Conservation (phyloP, 30 jellyfish, hydroid and myxozoan genomes). For the Aurelia sp. region DNA sequence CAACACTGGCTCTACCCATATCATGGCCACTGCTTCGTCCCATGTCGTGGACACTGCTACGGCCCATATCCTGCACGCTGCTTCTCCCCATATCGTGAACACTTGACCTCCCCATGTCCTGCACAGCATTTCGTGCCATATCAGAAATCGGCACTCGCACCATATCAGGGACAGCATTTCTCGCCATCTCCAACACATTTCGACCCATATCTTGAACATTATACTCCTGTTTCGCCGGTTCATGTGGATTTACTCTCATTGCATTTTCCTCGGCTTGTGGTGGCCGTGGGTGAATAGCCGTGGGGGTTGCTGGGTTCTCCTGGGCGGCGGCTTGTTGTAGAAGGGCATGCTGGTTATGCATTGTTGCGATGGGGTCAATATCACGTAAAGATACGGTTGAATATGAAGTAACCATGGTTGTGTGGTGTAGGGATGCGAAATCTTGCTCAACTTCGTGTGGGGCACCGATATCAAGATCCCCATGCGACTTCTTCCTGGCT, state of each 20-base stretch:
- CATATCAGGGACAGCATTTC: conserved; percentile 41
- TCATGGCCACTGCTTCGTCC: conserved; percentile 50
- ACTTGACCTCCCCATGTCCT: conserved; percentile 43
- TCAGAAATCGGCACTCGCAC: conserved; percentile 38
- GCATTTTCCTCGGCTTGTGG: conserved; percentile 48
- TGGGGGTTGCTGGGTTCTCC: conserved; percentile 73
- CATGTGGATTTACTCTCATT: conserved; percentile 51
- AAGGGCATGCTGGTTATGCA: conserved; percentile 55
- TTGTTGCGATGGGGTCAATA: conserved; percentile 62
- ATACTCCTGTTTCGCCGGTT: conserved; percentile 47
- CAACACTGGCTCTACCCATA: conserved; percentile 56
- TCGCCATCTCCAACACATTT: conserved; percentile 46
- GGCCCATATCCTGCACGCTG: conserved; percentile 4
- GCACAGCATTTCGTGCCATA: conserved; percentile 28
- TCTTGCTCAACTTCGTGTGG: conserved; percentile 54
- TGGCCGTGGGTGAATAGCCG: conserved; percentile 77
- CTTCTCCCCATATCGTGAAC: conserved; percentile 17
- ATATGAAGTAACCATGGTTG: conserved; percentile 69
- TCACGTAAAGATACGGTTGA: conserved; percentile 72
- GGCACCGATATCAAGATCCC: conserved; percentile 38
- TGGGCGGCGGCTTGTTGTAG: conserved; percentile 64
- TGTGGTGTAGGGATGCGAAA: conserved; percentile 66
- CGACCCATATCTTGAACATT: conserved; percentile 45
- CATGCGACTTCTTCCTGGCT: conserved; percentile 73
- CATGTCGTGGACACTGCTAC: conserved; percentile 10